Percentiles rank a stretch among this genome's conserved stretches.
Evolutionary conservation across 2,797 vertebrate species (phyloP).

Genomic region (Nasua narica): DNA sequence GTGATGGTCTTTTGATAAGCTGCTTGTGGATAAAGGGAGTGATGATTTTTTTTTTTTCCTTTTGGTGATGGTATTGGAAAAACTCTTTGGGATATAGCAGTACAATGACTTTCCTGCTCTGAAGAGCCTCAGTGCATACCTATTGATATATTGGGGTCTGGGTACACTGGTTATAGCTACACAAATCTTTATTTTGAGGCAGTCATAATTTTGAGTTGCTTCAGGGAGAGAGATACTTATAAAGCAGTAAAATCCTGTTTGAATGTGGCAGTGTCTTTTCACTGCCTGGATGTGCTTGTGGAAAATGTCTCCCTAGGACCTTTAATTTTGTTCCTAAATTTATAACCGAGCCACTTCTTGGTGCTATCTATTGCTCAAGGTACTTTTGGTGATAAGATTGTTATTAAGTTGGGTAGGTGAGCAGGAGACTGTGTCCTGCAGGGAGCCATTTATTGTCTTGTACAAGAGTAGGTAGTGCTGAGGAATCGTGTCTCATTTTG

Average conservation of each 20-base stretch:
- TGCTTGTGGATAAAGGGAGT: neutral
- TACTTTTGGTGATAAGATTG: conserved; percentile 52
- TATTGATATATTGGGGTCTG: neutral
- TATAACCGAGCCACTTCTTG: conserved; percentile 37
- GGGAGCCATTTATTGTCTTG: conserved; percentile 59
- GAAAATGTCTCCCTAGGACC: conserved; percentile 61
- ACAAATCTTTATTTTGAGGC: conserved; percentile 30
- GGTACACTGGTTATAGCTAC: neutral
- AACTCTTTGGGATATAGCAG: neutral
- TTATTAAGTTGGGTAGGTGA: conserved; percentile 60
- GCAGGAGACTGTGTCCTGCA: conserved; percentile 20
- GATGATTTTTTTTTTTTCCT: neutral
- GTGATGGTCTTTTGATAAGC: neutral
- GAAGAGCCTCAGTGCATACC: neutral
- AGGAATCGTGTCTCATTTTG: conserved; percentile 35
- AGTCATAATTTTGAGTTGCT: conserved; percentile 42
- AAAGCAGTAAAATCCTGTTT: conserved; percentile 11
- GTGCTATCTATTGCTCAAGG: conserved; percentile 35
- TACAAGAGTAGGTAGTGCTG: conserved; percentile 22
- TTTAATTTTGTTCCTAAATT: conserved; percentile 68
- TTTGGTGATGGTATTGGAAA: neutral
- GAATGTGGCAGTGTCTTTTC: neutral
- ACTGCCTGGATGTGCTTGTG: neutral
- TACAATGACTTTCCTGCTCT: neutral
- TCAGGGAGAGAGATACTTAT: conserved; percentile 17